Conservation (phyloP, 1,140 invertebrate species). For the Pemphigus obesinymphae region DNA sequence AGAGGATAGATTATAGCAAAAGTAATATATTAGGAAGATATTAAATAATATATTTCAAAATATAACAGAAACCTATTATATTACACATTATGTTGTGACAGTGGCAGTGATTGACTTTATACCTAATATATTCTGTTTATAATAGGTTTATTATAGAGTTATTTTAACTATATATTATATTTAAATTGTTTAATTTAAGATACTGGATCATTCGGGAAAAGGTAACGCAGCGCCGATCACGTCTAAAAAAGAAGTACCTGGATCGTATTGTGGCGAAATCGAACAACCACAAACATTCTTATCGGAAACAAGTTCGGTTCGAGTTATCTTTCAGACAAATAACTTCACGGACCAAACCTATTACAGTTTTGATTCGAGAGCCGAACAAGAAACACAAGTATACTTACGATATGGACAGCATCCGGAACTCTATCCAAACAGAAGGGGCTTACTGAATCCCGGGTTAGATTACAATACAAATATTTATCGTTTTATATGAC, state of each 20-base stretch:
- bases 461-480: constrained; percentile 55
- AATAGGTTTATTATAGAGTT: too few species aligned
- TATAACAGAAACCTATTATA: too few species aligned
- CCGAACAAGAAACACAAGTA: constrained; percentile 83
- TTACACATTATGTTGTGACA: too few species aligned
- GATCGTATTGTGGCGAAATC: constrained; percentile 85
- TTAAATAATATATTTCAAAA: too few species aligned
- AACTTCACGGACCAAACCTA: constrained; percentile 88
- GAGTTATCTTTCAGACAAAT: constrained; percentile 82
- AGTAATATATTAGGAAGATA: too few species aligned
- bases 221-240: constrained; percentile 81
- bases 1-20: too few species aligned
- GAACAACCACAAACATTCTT: constrained; percentile 91
- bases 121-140: too few species aligned
- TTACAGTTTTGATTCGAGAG: constrained; percentile 70
- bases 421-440: constrained; percentile 84
- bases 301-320: constrained; percentile 86
- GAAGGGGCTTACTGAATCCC: constrained; percentile 75
- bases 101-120: too few species aligned
- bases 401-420: constrained; percentile 84
- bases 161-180: too few species aligned
- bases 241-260: constrained; percentile 76
- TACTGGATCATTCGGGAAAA: constrained; percentile 20
- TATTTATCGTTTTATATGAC: too few species aligned
- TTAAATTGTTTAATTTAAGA: neutral